A percentile compares a stretch with the other conserved stretches of the same genome.
Evolutionary conservation across 2,888 invertebrate species (phyloP).

Genomic region (Andrena trimmerana): DNA sequence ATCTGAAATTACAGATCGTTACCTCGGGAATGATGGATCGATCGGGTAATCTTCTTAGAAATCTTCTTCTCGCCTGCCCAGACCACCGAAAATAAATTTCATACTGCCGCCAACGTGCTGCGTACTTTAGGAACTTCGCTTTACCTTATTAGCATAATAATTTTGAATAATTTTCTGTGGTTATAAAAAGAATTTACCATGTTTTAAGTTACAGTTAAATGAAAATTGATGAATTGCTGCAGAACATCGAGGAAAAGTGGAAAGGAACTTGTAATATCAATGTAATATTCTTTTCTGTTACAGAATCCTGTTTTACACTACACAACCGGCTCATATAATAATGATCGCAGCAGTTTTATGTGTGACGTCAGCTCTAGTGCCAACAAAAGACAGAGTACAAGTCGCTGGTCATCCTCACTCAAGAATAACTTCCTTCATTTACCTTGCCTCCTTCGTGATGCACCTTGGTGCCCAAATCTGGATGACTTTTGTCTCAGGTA

Average conservation of each 20-base stretch:
- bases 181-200: no score
- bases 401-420: conserved; percentile 81
- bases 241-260: no score
- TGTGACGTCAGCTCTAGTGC: conserved; percentile 82
- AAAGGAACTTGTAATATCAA: not conserved
- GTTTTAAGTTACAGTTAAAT: no score
- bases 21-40: conserved; percentile 9
- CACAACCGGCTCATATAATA: conserved; percentile 93
- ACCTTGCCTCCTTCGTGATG: conserved; percentile 91
- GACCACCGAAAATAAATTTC: no score
- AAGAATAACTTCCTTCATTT: conserved; percentile 87
- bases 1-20: conserved; percentile 32
- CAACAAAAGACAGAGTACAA: conserved; percentile 72
- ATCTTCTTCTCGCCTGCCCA: no score
- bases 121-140: no score
- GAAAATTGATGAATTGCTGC: no score
- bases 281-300: conserved; percentile 66
- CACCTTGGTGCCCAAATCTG: conserved; percentile 96
- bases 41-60: not conserved
- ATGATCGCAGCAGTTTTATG: conserved; percentile 88
- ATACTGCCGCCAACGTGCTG: no score
- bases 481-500: conserved; percentile 97
- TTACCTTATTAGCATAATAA: no score
- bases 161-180: no score
- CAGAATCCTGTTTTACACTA: conserved; percentile 90